A percentile compares a stretch with the other conserved stretches of the same genome.
phyloP scores from a whole-genome alignment of 2,113 vertebrate species.

The Otis tarda region DNA sequence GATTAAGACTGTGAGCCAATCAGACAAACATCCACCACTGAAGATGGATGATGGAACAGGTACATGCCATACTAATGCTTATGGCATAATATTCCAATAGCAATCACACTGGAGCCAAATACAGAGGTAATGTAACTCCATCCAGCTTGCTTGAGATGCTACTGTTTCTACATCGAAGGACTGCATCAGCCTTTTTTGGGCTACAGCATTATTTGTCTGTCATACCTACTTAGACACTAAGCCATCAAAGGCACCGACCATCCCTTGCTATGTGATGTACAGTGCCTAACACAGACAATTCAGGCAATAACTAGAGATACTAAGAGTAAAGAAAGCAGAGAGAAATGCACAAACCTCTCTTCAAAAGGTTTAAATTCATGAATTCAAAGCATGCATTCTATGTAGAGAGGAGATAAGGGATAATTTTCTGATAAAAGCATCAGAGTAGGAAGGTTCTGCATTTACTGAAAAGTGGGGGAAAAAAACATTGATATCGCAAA shows the following conservation, averaged over 20 bases:
- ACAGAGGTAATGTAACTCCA: not conserved
- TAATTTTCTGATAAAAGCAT: slow-evolving; percentile 63
- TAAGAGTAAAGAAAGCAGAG: slow-evolving; percentile 1
- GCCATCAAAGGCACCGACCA: not conserved
- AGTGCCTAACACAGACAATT: not conserved
- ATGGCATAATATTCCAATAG: not conserved
- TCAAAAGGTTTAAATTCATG: slow-evolving; percentile 21
- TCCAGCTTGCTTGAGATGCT: not conserved
- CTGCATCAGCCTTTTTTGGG: not conserved
- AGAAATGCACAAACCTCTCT: not conserved
- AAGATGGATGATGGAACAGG: not conserved
- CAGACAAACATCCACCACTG: not conserved
- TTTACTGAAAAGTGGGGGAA: not conserved
- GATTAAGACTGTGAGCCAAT: not conserved
- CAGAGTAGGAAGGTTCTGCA: slow-evolving; percentile 5
- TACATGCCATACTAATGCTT: not conserved
- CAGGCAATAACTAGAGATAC: not conserved
- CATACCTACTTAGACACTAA: not conserved
- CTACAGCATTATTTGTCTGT: not conserved
- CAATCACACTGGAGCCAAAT: not conserved
- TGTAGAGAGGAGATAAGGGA: slow-evolving; percentile 16
- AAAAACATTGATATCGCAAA: not conserved
- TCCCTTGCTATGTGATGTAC: not conserved
- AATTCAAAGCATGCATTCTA: slow-evolving; percentile 47
- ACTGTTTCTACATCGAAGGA: not conserved